Conservation (phyloP, 1,140 invertebrate genomes). For the Lamellibrachia luymesi region DNA sequence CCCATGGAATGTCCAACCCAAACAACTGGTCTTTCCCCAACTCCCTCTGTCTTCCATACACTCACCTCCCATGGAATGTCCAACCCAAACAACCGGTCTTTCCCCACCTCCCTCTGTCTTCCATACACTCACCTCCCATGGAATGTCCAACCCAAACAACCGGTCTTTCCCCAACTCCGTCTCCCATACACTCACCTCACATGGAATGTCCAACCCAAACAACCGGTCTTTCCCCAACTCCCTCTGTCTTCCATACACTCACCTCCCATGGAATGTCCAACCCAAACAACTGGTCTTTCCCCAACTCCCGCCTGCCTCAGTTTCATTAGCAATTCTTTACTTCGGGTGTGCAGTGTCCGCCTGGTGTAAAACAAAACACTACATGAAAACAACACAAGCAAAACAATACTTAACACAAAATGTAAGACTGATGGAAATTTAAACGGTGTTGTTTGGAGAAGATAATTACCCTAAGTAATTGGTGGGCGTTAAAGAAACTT, state of each 20-base stretch:
- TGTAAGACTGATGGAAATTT: neutral
- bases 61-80: slow-evolving; percentile 79
- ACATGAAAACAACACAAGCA: neutral
- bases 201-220: slow-evolving; percentile 83
- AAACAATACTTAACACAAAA: neutral
- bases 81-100: slow-evolving; percentile 74
- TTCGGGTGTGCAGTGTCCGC: slow-evolving; percentile 64
- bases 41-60: neutral
- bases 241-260: slow-evolving; percentile 22
- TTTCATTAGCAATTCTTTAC: slow-evolving; percentile 65
- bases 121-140: slow-evolving; percentile 71
- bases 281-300: slow-evolving; percentile 72
- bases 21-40: slow-evolving; percentile 69
- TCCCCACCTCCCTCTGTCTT: slow-evolving; percentile 56
- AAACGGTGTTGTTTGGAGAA: too few relatives aligned
- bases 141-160: slow-evolving; percentile 81
- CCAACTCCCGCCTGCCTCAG: slow-evolving; percentile 71
- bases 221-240: slow-evolving; percentile 66
- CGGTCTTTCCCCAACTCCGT: slow-evolving; percentile 70
- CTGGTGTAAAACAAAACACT: slow-evolving; percentile 33
- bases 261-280: slow-evolving; percentile 83
- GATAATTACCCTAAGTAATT: too few relatives aligned
- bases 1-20: slow-evolving; percentile 86
- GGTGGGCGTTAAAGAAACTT: too few relatives aligned
- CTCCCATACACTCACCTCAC: slow-evolving; percentile 71